A percentile compares a stretch with the other conserved stretches of the same genome.
Evolutionary conservation across 2,888 invertebrate species (phyloP).

Genomic region (Strigamia maritima): DNA sequence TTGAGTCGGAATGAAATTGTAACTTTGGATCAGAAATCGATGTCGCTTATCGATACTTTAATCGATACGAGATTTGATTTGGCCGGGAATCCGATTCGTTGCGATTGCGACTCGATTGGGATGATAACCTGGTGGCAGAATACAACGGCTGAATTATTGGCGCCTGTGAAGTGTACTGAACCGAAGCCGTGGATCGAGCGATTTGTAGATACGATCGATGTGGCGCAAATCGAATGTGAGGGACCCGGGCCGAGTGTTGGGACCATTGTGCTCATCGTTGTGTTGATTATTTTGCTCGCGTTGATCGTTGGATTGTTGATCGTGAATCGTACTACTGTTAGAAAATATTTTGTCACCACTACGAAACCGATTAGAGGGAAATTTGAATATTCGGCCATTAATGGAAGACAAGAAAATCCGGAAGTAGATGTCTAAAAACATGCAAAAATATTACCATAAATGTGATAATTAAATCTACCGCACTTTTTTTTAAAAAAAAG

Average conservation of each 20-base stretch:
- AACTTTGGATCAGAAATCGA: not conserved
- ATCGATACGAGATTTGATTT: not conserved
- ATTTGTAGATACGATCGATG: slow-evolving; percentile 15
- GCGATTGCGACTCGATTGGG: not conserved
- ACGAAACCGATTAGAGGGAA: not conserved
- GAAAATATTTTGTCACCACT: not conserved
- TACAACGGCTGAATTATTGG: not conserved
- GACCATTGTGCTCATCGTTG: not conserved
- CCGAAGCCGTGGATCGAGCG: not conserved
- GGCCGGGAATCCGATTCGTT: not conserved
- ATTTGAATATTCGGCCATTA: not conserved
- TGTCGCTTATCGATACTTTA: not conserved
- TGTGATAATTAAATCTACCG: no score
- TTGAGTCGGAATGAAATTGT: slow-evolving; percentile 2
- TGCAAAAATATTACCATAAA: no score
- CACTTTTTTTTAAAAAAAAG: no score
- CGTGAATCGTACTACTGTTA: not conserved
- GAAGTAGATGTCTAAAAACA: not conserved
- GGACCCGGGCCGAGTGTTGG: not conserved
- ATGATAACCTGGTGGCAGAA: not conserved
- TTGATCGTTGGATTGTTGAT: not conserved
- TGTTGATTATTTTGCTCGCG: not conserved
- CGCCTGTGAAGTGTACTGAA: not conserved
- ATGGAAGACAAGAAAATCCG: not conserved
- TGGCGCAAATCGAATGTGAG: not conserved